These are phyloP conservation scores for Anadara kagoshimensis DNA, from an alignment of 1,140 invertebrate genomes.

Conservation along the genomic window DNA sequence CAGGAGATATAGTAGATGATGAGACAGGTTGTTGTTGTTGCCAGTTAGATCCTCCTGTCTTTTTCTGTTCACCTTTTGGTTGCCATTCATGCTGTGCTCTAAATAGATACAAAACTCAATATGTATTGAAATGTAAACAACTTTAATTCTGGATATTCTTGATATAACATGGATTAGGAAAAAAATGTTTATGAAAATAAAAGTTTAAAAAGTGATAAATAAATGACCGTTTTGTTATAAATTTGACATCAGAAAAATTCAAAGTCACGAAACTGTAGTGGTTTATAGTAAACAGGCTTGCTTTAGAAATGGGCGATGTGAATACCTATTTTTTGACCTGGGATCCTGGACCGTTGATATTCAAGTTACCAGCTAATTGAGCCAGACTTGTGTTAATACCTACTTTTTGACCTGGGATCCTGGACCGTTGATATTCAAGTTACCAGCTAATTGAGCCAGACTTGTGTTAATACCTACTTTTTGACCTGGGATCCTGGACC, in stretches of 20 bases:
- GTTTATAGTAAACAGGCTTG: no score
- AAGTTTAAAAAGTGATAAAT: no score
- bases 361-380: conserved; percentile 91
- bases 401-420: conserved; percentile 81
- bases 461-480: conserved; percentile 88
- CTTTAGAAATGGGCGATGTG: no score
- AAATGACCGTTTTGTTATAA: no score
- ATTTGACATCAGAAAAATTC: no score
- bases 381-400: conserved; percentile 83
- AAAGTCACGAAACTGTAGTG: no score
- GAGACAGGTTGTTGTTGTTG: conserved; percentile 46
- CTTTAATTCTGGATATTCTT: no score
- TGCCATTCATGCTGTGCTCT: conserved; percentile 70
- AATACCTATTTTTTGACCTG: conserved; percentile 81
- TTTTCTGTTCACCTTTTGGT: conserved; percentile 68
- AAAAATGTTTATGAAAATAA: no score
- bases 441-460: conserved; percentile 91
- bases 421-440: conserved; percentile 88
- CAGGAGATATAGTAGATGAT: conserved; percentile 31
- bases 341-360: conserved; percentile 84
- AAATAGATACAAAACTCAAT: neutral
- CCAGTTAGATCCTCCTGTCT: conserved; percentile 67
- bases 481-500: conserved; percentile 78
- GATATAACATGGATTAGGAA: no score
- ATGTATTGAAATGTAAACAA: neutral